A percentile compares a stretch with the other conserved stretches of the same genome.
phyloP scores from a whole-genome alignment of 2,113 vertebrate genomes.

The Agapornis roseicollis region DNA sequence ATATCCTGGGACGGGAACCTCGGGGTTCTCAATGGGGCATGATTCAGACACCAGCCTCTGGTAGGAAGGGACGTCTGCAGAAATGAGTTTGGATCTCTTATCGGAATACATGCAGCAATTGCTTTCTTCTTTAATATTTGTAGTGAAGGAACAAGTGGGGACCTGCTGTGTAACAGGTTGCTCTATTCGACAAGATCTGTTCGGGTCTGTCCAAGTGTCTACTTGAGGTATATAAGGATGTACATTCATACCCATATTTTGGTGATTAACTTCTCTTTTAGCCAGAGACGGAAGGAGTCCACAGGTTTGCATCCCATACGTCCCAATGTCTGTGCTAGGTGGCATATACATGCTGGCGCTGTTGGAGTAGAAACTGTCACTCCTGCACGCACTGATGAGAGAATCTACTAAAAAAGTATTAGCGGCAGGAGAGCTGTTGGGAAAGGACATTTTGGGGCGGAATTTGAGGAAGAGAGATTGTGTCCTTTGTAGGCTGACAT shows the following conservation, averaged over 20 bases:
- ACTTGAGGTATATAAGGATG: slow-evolving; percentile 99
- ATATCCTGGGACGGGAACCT: slow-evolving; percentile 98
- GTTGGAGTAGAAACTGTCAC: slow-evolving; percentile 97
- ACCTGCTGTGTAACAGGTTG: slow-evolving; percentile 93
- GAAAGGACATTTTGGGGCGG: slow-evolving; percentile 98
- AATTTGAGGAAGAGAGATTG: slow-evolving; percentile 94
- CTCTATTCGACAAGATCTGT: slow-evolving; percentile 93
- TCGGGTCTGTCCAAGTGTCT: slow-evolving; percentile 97
- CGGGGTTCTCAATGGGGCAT: slow-evolving; percentile 91
- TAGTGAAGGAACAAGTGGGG: slow-evolving; percentile 94
- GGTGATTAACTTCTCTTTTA: slow-evolving; percentile 97
- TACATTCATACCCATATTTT: slow-evolving; percentile 98
- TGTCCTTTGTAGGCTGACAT: slow-evolving; percentile 99
- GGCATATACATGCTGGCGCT: slow-evolving; percentile 99
- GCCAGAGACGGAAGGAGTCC: slow-evolving; percentile 98
- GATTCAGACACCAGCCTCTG: slow-evolving; percentile 90
- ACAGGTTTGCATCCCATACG: slow-evolving; percentile 99
- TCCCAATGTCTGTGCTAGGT: slow-evolving; percentile 96
- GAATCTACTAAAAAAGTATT: slow-evolving; percentile 99
- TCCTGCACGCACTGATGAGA: slow-evolving; percentile 96
- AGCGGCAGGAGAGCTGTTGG: slow-evolving; percentile 97
- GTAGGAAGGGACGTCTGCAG: slow-evolving; percentile 89
- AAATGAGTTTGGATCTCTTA: slow-evolving; percentile 93
- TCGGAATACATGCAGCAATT: slow-evolving; percentile 99
- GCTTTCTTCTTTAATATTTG: slow-evolving; percentile 98